Evolutionary conservation across 1,140 invertebrate species (phyloP).

Genomic region (Sycophaga agraensis): DNA sequence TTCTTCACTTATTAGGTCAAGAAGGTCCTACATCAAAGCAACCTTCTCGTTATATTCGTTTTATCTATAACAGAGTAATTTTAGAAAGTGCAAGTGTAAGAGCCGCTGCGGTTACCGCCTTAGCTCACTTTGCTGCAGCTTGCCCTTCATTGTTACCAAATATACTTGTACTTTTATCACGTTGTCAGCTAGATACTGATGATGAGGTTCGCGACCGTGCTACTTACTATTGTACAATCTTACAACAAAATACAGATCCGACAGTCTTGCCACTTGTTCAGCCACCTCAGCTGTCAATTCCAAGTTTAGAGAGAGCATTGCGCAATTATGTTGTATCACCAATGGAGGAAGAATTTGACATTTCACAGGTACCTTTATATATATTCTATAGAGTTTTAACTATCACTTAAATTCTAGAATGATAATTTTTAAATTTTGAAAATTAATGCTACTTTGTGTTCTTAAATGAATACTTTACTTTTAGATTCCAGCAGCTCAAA

Average conservation of each 20-base stretch:
- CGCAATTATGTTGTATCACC: constrained; percentile 78
- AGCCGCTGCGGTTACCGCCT: constrained; percentile 93
- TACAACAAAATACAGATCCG: constrained; percentile 68
- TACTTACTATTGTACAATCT: constrained; percentile 91
- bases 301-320: constrained; percentile 84
- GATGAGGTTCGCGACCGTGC: constrained; percentile 98
- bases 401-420: too few species aligned
- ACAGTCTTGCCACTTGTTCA: constrained; percentile 46
- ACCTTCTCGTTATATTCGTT: constrained; percentile 94
- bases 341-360: constrained; percentile 81
- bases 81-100: constrained; percentile 92
- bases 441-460: not conserved
- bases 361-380: constrained; percentile 57
- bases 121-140: constrained; percentile 96
- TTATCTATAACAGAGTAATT: constrained; percentile 98
- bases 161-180: constrained; percentile 76
- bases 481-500: constrained; percentile 50
- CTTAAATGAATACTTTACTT: not conserved
- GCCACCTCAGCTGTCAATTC: constrained; percentile 72
- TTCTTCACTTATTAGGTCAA: constrained; percentile 93
- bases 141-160: constrained; percentile 90
- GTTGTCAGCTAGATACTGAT: constrained; percentile 95
- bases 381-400: too few species aligned
- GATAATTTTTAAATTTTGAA: too few species aligned
- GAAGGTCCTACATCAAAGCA: constrained; percentile 94